A percentile compares a stretch with the other conserved stretches of the same genome.
Conservation (phyloP, 2,888 invertebrate species). For the Conus canariensis region DNA sequence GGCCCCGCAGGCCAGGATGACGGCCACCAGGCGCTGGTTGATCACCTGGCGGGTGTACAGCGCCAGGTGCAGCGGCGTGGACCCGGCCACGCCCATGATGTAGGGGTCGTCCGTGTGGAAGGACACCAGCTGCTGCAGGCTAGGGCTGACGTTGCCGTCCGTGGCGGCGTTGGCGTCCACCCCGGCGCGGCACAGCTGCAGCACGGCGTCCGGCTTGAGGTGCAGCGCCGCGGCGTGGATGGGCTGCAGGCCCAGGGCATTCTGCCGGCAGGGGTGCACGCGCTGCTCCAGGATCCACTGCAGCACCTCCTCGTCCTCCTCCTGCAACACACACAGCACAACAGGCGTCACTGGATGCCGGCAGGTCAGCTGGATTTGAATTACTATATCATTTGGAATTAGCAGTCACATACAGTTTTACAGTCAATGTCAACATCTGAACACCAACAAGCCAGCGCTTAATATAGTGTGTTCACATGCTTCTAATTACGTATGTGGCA, state of each 20-base stretch:
- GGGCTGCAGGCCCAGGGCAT: constrained; percentile 43
- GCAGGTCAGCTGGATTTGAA: too few species aligned
- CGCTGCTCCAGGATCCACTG: constrained; percentile 39
- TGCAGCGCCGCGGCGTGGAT: constrained; percentile 37
- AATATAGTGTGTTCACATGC: too few species aligned
- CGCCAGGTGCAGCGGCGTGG: constrained; percentile 40
- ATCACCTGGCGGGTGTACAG: constrained; percentile 37
- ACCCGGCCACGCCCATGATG: constrained; percentile 45
- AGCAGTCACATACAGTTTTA: too few species aligned
- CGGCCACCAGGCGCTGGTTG: constrained; percentile 39
- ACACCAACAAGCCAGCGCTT: too few species aligned
- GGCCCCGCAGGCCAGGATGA: constrained; percentile 28
- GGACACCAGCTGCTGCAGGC: constrained; percentile 42
- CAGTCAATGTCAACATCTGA: too few species aligned
- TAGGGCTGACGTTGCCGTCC: constrained; percentile 42
- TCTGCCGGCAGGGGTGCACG: constrained; percentile 38
- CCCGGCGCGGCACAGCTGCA: constrained; percentile 35
- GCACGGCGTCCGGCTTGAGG: not conserved
- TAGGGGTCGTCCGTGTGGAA: constrained; percentile 45
- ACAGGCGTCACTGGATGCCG: too few species aligned
- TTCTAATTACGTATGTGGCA: too few species aligned
- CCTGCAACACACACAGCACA: not conserved
- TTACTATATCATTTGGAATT: too few species aligned
- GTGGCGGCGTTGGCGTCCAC: constrained; percentile 42
- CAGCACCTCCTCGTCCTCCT: constrained; percentile 40